Evolutionary conservation across 1,140 invertebrate genomes (phyloP), one percentile per base, ranked within the genome.

Genomic region (Ostrea denselamellosa): DNA sequence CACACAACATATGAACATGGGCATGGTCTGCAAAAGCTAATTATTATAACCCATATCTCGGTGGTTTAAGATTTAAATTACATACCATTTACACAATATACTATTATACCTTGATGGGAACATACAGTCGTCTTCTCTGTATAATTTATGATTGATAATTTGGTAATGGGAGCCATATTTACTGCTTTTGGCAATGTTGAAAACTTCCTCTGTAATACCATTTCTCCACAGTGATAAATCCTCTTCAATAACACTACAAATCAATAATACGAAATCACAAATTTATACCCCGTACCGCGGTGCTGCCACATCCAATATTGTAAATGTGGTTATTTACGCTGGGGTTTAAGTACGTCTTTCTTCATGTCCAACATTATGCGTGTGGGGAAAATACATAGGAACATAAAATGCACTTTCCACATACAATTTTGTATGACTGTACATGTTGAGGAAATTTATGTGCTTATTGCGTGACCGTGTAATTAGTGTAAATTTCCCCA

Each of bases 91-190:
- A 44, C 34, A 44, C 34, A n/a, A n/a, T 44, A 44, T 44, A 44
- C 34, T 62, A 25, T n/a, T 25, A 56, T 90, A 95, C 94, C 94
- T 94, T 86, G 93, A 93, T 44, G 98, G 98, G 95, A 99, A 99
- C 96, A 98, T 97, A 92, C 98, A 99, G 22, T 97, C 96, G 81
- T 96, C 96, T 87, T 98, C 96, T 62, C 98, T 95, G 93, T 98
- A 99, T 14, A 99, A 94, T 92, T 96, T 96, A 81, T 97, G 96
- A 91, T 97, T 95, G 85, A 98, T 97, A 88, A 98, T 96, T 95
- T 99, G 98, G 95, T 99, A 99, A 85, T 94, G 93, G 2, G 87
- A 82, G 17, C 89, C 91, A 34, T 77, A 77, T 25, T 77, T 77
- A 22, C 82, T 86, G 14, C 86, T 83, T 85, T 90, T 92, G 4